Evolutionary conservation across 2,888 invertebrate species (phyloP).

Genomic region (Cephus runcator): DNA sequence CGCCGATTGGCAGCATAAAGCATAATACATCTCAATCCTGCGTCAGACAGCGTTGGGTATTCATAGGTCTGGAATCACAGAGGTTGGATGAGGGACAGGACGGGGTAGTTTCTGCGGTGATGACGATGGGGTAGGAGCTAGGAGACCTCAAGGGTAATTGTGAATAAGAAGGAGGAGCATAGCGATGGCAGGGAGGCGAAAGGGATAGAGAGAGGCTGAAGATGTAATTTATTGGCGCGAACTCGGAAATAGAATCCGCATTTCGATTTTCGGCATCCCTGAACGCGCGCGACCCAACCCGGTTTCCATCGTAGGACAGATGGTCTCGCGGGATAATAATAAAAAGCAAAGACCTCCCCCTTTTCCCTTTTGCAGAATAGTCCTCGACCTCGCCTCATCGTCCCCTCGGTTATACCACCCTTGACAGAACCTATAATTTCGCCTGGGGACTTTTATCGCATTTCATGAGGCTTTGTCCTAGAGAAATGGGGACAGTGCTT

Average conservation of each 20-base stretch:
- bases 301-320: conserved; percentile 13
- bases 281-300: neutral
- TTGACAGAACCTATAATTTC: conserved; percentile 15
- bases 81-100: neutral
- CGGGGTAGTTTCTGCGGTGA: neutral
- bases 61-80: conserved; percentile 10
- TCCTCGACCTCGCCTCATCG: neutral
- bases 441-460: conserved; percentile 17
- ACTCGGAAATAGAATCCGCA: conserved; percentile 18
- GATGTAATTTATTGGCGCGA: conserved; percentile 13
- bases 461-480: conserved; percentile 13
- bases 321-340: conserved; percentile 18
- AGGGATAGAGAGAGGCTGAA: neutral
- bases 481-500: neutral
- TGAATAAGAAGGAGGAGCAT: neutral
- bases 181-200: neutral
- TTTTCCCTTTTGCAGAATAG: neutral
- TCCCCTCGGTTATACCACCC: neutral
- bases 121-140: neutral
- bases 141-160: neutral
- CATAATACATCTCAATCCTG: conserved; percentile 13
- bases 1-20: neutral
- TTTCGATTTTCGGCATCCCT: conserved; percentile 11
- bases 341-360: conserved; percentile 12
- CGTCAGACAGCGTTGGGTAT: conserved; percentile 12